These are phyloP conservation scores for Mus caroli DNA, from an alignment of 2,797 vertebrate genomes.

Conservation along the genomic window DNA sequence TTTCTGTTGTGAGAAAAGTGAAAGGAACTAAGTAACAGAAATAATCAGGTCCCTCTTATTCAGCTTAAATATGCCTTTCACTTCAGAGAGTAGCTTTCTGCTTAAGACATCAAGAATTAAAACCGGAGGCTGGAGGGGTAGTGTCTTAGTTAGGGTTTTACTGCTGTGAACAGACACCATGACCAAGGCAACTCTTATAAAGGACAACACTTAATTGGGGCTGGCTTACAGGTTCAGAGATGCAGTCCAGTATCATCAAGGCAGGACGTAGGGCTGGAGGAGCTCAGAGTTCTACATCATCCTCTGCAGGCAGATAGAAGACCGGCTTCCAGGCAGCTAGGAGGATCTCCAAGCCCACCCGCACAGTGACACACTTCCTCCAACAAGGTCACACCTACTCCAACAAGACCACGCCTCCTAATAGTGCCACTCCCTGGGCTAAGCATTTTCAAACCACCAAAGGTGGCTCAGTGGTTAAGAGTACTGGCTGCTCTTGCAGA, in stretches of 20 bases:
- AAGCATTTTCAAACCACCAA: background rate
- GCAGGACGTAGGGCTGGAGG: background rate
- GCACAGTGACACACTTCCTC: background rate
- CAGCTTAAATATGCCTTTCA: background rate
- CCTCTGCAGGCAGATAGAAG: background rate
- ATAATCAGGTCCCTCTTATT: background rate
- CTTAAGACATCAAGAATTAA: background rate
- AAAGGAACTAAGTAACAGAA: too few species aligned
- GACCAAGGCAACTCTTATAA: too few species aligned
- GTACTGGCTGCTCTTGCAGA: background rate
- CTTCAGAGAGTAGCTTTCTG: background rate
- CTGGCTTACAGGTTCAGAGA: background rate
- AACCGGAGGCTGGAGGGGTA: background rate
- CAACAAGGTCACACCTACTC: background rate
- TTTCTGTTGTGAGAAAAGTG: background rate
- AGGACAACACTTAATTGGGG: background rate
- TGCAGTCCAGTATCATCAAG: background rate
- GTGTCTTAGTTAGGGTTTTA: too few species aligned
- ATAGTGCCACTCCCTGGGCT: background rate
- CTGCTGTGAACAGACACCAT: too few species aligned
- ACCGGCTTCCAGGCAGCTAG: background rate
- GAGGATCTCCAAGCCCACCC: background rate
- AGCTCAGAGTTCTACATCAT: background rate
- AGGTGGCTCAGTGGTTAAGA: background rate
- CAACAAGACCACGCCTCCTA: background rate